Evolutionary conservation across 2,888 invertebrate genomes (phyloP).

Genomic region (Drosophila nigricruria): DNA sequence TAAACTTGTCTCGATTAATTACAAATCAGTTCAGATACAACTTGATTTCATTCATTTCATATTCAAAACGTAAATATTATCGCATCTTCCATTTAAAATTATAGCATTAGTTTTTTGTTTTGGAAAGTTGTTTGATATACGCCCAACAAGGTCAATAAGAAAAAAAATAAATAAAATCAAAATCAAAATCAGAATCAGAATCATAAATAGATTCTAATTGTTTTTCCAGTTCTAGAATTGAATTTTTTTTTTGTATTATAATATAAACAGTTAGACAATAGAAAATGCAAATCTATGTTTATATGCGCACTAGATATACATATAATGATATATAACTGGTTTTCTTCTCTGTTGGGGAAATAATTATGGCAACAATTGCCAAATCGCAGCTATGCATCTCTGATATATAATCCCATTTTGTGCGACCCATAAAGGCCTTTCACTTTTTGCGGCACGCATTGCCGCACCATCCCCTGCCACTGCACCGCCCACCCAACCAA

Average conservation of each 20-base stretch:
- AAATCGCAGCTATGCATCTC: conserved; percentile 53
- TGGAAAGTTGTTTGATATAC: conserved; percentile 57
- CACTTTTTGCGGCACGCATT: conserved; percentile 75
- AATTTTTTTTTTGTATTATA: neutral
- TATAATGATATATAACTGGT: conserved; percentile 47
- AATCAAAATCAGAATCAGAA: neutral
- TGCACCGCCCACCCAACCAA: conserved; percentile 11
- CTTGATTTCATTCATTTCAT: conserved; percentile 27
- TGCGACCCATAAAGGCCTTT: conserved; percentile 73
- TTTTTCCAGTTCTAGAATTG: conserved; percentile 50
- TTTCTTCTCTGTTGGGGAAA: conserved; percentile 39
- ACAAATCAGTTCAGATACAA: conserved; percentile 31
- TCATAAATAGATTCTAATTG: conserved; percentile 33
- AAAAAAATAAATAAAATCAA: neutral
- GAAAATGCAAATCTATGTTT: conserved; percentile 57
- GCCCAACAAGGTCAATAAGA: conserved; percentile 28
- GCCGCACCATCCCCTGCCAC: conserved; percentile 16
- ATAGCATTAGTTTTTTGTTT: conserved; percentile 37
- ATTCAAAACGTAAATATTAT: conserved; percentile 20
- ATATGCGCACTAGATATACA: conserved; percentile 10
- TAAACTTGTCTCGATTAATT: conserved; percentile 30
- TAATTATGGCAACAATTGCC: conserved; percentile 63
- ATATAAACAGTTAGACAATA: conserved; percentile 44
- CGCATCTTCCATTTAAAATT: conserved; percentile 18
- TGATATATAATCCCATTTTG: conserved; percentile 70